Base-by-base conservation (phyloP, 2,797 vertebrate genomes). In the Vespertilio murinus region DNA sequence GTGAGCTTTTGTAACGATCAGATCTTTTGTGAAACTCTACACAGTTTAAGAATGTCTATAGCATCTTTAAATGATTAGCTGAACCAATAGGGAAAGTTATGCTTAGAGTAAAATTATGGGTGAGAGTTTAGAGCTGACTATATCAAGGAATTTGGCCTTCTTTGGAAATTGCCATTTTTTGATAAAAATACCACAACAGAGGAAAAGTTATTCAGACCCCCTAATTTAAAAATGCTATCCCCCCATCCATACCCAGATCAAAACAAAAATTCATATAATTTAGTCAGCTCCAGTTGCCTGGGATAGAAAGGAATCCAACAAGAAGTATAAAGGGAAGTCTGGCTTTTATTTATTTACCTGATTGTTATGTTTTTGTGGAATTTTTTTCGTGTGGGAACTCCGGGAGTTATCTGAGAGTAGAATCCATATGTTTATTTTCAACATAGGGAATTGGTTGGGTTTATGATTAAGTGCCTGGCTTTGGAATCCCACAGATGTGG, bases 121-220 rank as follows among this genome's bases (percentile, higher is more conserved):
- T 42, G 47, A 89, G 79, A 74, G 28, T 87, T 95, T 89, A 91
- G 74, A 94, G 47, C 12, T 94, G 86, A 89, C 40, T 28, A 13
- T 94, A 89, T 83, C 83, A 94, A 93, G 54, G 42, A 96, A 95
- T 91, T 78, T 91, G 67, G 20, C 42, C 18, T 94, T 47, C 45
- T 94, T 91, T 96, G 64, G 84, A 97, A 96, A 91, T 92, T 96
- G 90, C 45, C 83, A 71, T 95, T 95, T 95, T 95, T 90, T 95
- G 86, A 96, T 97, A 95, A 96, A 96, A 96, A 91, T 87, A 67
- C 71, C 91, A 94, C 95, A 93, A 91, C 12, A 93, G 88, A 93
- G 65, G 86, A 64, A 87, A 92, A 90, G 49, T 70, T 83, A 54
- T 82, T 86, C 54, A 95, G 40, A 90, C 8, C 12, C 56, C 73